Base-by-base conservation (phyloP, 2,113 vertebrate genomes). In the Hyla sarda region DNA sequence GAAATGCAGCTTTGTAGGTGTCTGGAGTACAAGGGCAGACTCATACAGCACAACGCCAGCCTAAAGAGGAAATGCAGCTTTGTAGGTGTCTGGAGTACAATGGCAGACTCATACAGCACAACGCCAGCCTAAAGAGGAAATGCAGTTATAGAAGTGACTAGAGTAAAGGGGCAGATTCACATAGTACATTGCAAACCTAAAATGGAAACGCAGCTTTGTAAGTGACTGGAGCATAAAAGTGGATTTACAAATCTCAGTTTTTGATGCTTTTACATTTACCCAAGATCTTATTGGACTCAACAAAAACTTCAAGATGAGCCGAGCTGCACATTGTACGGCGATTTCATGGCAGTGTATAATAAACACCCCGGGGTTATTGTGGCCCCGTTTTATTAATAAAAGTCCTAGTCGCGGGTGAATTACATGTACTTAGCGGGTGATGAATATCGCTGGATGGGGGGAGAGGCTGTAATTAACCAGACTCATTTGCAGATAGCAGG, bases 361-460 rank as follows among this genome's bases (percentile, higher is more conserved):
- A 0, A 30, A 14, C 67, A 7, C 19, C 7, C 67, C 17, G 2
- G 60, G 60, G 60, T 30, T 6, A 65, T 30, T 2, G n/a, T 11
- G 30, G 30, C 16, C 67, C 14, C 19, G 67, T 23, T 67, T 16
- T 30, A 71, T 69, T 47, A 58, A 54, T n/a, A 56, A 23, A n/a
- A 52, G 5, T 34, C 48, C 10, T 23, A 19, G 23, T 82, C 0
- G 4, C 23, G 50, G 12, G 16, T 60, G 17, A 74, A 83, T 74
- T 73, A 83, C 82, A 74, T 21, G 30, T 54, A 83, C 69, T 83
- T 83, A 74, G 82, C 52, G 50, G 60, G 13, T 83, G 71, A 83
- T 83, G 30, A 14, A 83, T 83, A 83, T 45, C 21, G 19, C 17
- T 60, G 37, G 23, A 14, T 56, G 50, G 34, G 80, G 30, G 48